A percentile compares a stretch with the other conserved stretches of the same genome.
Evolutionary conservation across 2,888 invertebrate genomes (phyloP).

Genomic region (Macropis europaea): DNA sequence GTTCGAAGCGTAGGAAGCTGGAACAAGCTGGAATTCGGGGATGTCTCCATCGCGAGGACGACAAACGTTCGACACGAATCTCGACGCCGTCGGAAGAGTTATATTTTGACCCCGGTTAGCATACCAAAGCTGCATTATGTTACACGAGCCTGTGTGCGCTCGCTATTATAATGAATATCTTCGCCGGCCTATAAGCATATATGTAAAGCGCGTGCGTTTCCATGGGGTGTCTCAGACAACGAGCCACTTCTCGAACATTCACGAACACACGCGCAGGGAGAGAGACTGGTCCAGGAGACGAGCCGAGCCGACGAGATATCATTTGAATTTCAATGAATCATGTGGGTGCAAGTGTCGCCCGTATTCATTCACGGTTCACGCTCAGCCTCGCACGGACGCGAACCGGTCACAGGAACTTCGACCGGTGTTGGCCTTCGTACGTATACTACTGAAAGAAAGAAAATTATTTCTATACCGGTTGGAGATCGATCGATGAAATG

Average conservation of each 20-base stretch:
- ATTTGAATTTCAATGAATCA: conserved; percentile 78
- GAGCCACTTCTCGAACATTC: conserved; percentile 4
- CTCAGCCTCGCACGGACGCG: not conserved
- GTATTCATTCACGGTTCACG: conserved; percentile 64
- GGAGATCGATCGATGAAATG: too few species aligned
- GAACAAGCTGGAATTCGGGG: conserved; percentile 37
- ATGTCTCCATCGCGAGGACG: conserved; percentile 52
- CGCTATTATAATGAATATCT: conserved; percentile 74
- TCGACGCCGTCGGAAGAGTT: conserved; percentile 58
- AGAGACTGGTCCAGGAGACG: conserved; percentile 11
- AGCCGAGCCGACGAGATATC: conserved; percentile 56
- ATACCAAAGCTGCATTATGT: conserved; percentile 75
- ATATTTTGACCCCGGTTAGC: conserved; percentile 78
- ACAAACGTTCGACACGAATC: conserved; percentile 56
- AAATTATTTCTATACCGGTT: too few species aligned
- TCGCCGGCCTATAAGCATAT: conserved; percentile 64
- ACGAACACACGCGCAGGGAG: not conserved
- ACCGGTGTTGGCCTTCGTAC: too few species aligned
- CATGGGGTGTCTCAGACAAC: conserved; percentile 54
- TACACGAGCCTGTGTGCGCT: conserved; percentile 62
- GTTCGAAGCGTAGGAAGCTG: conserved; percentile 43
- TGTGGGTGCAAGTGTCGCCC: conserved; percentile 76
- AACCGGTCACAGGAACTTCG: too few species aligned
- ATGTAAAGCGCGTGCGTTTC: conserved; percentile 63
- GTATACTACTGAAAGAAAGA: too few species aligned